These are phyloP conservation scores for Aphelenchoides avenae DNA, from an alignment of 1,140 invertebrate species.

Conservation along the genomic window DNA sequence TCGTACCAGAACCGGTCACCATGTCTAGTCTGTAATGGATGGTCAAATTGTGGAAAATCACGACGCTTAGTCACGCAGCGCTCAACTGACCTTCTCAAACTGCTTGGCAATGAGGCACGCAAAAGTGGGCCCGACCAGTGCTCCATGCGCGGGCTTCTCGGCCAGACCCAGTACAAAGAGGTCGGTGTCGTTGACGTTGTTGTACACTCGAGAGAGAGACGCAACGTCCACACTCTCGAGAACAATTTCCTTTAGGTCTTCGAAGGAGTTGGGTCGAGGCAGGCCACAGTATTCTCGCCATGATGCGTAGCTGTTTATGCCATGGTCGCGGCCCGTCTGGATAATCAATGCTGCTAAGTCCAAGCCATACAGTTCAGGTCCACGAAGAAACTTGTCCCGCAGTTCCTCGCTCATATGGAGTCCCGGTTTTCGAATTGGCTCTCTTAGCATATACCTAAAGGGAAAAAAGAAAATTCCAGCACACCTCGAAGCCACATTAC, in stretches of 20 bases:
- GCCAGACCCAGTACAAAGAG: constrained; percentile 74
- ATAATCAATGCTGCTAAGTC: constrained; percentile 66
- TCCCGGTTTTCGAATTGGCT: constrained; percentile 40
- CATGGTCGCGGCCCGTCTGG: constrained; percentile 78
- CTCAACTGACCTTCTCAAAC: constrained; percentile 63
- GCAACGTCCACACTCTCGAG: constrained; percentile 73
- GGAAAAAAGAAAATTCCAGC: constrained; percentile 5
- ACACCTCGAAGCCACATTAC: constrained; percentile 11
- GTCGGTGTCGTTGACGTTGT: constrained; percentile 74
- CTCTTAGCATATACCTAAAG: constrained; percentile 27
- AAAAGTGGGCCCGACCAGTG: constrained; percentile 72
- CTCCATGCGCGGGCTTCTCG: constrained; percentile 68
- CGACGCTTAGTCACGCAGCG: neutral
- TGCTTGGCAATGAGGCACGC: constrained; percentile 79
- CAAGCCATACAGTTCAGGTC: constrained; percentile 58
- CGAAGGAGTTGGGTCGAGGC: constrained; percentile 14
- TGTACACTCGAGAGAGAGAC: constrained; percentile 66
- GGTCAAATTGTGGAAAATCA: constrained; percentile 3
- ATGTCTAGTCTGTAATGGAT: too few species aligned
- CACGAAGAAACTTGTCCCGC: constrained; percentile 41
- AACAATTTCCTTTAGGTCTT: constrained; percentile 59
- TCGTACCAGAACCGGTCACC: constrained; percentile 60
- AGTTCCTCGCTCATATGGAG: constrained; percentile 37
- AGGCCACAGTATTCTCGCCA: constrained; percentile 39
- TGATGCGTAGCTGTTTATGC: constrained; percentile 65